These are phyloP conservation scores for Fabriciana adippe DNA, from an alignment of 2,888 invertebrate species.

Conservation along the genomic window DNA sequence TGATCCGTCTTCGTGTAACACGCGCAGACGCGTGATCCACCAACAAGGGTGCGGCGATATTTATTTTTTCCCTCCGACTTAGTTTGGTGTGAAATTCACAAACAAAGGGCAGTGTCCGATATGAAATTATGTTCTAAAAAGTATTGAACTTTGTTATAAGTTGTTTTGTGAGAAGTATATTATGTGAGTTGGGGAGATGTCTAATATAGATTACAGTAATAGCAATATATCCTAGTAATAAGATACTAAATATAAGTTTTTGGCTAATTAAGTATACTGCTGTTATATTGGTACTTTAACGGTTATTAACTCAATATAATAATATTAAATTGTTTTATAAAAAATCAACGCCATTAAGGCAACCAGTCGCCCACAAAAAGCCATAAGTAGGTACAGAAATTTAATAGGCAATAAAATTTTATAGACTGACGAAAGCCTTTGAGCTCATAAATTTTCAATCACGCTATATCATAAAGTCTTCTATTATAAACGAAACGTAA, in stretches of 20 bases:
- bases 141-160: slow-evolving; percentile 35
- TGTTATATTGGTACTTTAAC: too few relatives aligned
- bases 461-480: slow-evolving; percentile 1
- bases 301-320: too few relatives aligned
- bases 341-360: not conserved
- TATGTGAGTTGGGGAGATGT: slow-evolving; percentile 16
- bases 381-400: slow-evolving; percentile 15
- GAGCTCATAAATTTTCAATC: slow-evolving; percentile 21
- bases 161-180: slow-evolving; percentile 26
- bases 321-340: not conserved
- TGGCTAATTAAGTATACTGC: too few relatives aligned
- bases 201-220: slow-evolving; percentile 4
- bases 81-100: slow-evolving; percentile 68
- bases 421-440: slow-evolving; percentile 20
- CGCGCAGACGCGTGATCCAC: slow-evolving; percentile 79
- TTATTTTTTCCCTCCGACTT: slow-evolving; percentile 67
- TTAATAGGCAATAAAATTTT: slow-evolving; percentile 20
- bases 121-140: slow-evolving; percentile 43
- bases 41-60: slow-evolving; percentile 77
- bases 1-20: slow-evolving; percentile 78
- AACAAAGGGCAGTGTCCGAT: slow-evolving; percentile 50
- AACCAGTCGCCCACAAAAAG: not conserved
- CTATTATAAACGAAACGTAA: slow-evolving; percentile 10
- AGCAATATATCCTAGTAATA: not conserved
- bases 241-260: too few relatives aligned